Base-by-base conservation (phyloP, 1,140 invertebrate species). In the Drosophila chauvacae region DNA sequence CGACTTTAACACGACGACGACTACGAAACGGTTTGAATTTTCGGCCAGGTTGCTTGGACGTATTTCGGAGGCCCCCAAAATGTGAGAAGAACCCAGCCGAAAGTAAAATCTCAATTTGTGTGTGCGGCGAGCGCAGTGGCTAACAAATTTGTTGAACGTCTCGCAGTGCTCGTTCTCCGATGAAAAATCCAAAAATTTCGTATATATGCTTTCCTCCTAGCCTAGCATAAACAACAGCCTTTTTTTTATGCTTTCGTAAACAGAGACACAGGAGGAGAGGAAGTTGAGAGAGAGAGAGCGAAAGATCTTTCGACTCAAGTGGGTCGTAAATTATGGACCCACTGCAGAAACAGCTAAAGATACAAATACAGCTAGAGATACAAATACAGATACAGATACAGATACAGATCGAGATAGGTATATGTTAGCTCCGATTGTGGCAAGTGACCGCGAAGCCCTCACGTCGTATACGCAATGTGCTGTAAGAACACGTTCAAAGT, bases 1-100 rank as follows among this genome's bases (percentile, higher is more conserved):
- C 85, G 85, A 90, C 85, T 90, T 90, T 80, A 90, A 90, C 85
- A 90, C 85, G 86, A 90, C 86, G 81, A 90, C 85, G 85, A 90
- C 85, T 90, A 90, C 86, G 85, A 75, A 81, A 85, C 71, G 83
- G 72, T 62, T 78, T 78, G 48, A 68, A 73, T 76, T 76, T 77
- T 69, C 74, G 57, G 20, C 42, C 83, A 88, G 87, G 85, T 88
- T 80, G 84, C 85, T 87, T 77, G 61, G 66, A 82, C 62, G 35
- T 42, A 65, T 37, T 65, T 37, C 56, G 53, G 61, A 64, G 45
- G 35, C 28, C 35, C 45, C 35, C 45, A 58, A 58, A 65, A 65
- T 11, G 11, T 47, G 39, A 63, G 47, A 51, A 71, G 30, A 71
- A 42, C 63, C 53, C 42, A 55, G 66, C 41, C 48, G 58, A 74